phyloP scores from a whole-genome alignment of 2,888 invertebrate species.

The Gastrophysa polygoni region DNA sequence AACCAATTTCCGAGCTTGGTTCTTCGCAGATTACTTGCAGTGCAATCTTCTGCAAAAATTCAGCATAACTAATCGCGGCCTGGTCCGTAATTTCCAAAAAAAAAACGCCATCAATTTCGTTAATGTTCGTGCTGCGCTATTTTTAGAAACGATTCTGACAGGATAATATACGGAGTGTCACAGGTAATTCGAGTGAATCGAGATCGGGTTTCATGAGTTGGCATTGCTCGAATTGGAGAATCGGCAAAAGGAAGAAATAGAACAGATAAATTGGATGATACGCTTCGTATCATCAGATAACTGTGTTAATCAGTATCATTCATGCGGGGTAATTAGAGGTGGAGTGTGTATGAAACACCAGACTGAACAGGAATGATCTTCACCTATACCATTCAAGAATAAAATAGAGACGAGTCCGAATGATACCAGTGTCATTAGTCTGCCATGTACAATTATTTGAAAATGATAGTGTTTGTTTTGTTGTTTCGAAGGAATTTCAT shows the following conservation, averaged over 20 bases:
- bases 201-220: background rate
- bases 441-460: too few species aligned
- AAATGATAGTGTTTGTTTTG: too few species aligned
- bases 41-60: background rate
- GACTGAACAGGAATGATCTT: too few species aligned
- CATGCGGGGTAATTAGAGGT: too few species aligned
- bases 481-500: too few species aligned
- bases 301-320: background rate
- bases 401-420: too few species aligned
- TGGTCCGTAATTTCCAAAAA: background rate
- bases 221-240: background rate
- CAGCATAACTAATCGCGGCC: background rate
- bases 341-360: background rate
- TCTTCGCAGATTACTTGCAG: background rate
- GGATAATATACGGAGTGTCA: background rate
- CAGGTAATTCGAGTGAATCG: background rate
- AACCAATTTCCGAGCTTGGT: too few species aligned
- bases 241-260: background rate
- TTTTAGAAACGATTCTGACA: conserved; percentile 1
- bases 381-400: too few species aligned
- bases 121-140: background rate
- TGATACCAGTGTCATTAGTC: too few species aligned
- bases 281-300: background rate
- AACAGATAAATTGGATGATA: background rate
- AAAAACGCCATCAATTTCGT: conserved; percentile 1